phyloP scores from a whole-genome alignment of 1,140 invertebrate genomes.

The Orchesella cincta region DNA sequence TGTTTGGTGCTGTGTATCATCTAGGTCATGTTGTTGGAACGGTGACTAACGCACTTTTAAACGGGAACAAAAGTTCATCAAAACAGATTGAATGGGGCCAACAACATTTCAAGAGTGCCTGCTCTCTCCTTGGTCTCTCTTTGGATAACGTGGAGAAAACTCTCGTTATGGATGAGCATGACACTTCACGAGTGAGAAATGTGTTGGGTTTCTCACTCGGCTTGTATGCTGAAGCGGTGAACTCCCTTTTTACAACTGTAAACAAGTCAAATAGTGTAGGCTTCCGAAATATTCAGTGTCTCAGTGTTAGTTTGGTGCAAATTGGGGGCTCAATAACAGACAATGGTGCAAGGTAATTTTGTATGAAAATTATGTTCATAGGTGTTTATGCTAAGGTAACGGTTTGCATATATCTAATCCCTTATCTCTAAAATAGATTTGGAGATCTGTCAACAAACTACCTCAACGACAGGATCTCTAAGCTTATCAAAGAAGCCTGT shows the following conservation, averaged over 20 bases:
- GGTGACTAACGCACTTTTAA: constrained; percentile 26
- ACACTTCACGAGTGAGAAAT: constrained; percentile 41
- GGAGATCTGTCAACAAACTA: constrained; percentile 47
- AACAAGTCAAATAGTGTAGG: constrained; percentile 49
- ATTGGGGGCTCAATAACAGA: constrained; percentile 40
- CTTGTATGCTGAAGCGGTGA: constrained; percentile 44
- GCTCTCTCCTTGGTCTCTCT: constrained; percentile 42
- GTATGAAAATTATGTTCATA: too few species aligned
- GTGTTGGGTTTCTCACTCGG: constrained; percentile 46
- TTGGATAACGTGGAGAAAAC: constrained; percentile 45
- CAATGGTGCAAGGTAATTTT: constrained; percentile 40
- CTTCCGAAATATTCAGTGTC: constrained; percentile 45
- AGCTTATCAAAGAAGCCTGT: constrained; percentile 40
- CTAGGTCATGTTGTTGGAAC: constrained; percentile 72
- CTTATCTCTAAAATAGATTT: constrained; percentile 31
- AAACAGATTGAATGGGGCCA: constrained; percentile 40
- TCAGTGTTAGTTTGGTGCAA: constrained; percentile 41
- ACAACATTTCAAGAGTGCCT: constrained; percentile 47
- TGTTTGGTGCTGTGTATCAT: constrained; percentile 89
- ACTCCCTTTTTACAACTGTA: constrained; percentile 43
- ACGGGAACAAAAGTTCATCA: constrained; percentile 25
- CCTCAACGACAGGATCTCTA: constrained; percentile 43
- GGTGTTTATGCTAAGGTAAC: too few species aligned
- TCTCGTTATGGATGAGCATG: constrained; percentile 43
- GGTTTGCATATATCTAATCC: too few species aligned